A percentile compares a stretch with the other conserved stretches of the same genome.
Conservation (phyloP, 2,113 vertebrate species). For the Ictalurus punctatus region DNA sequence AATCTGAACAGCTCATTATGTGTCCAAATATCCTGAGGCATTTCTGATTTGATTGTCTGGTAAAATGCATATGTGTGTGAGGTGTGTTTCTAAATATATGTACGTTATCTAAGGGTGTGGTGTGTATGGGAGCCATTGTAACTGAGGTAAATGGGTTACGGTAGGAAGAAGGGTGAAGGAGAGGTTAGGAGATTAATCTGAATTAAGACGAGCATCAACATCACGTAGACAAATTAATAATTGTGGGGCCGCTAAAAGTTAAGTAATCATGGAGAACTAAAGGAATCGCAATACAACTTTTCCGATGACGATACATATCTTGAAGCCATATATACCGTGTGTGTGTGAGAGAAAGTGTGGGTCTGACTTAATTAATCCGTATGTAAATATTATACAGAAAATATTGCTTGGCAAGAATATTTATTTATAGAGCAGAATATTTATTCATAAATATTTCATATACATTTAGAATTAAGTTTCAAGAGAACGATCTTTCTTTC, state of each 20-base stretch:
- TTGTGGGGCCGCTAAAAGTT: neutral
- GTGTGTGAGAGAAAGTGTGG: too few relatives aligned
- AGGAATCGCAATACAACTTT: too few relatives aligned
- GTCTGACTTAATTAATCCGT: neutral
- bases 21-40: conserved; percentile 28
- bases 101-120: neutral
- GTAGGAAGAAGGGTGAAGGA: neutral
- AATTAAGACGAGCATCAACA: neutral
- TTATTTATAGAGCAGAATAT: neutral
- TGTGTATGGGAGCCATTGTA: conserved; percentile 1
- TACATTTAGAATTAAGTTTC: neutral
- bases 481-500: neutral
- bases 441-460: neutral
- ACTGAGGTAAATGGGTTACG: conserved; percentile 4
- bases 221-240: neutral
- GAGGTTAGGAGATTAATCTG: neutral
- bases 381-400: neutral
- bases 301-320: too few relatives aligned
- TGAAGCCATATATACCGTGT: too few relatives aligned
- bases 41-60: conserved; percentile 22
- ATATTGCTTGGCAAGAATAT: neutral
- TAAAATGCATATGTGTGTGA: conserved; percentile 8
- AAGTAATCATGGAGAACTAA: neutral
- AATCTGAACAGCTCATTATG: conserved; percentile 14
- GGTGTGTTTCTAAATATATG: neutral